phyloP scores from a whole-genome alignment of 2,888 invertebrate genomes.

The Phyllotreta striolata region DNA sequence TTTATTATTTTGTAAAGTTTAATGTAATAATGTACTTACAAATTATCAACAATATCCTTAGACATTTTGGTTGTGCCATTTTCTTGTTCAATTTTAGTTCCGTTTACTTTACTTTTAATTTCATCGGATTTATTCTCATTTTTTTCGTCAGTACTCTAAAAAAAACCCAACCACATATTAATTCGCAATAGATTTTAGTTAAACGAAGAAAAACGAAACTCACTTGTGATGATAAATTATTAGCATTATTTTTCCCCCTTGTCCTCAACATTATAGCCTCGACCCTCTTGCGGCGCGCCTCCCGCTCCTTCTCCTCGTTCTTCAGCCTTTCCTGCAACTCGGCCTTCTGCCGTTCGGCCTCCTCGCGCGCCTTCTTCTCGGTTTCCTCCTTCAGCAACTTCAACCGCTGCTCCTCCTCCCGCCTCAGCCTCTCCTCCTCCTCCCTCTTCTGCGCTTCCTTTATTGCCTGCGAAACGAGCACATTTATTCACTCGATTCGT shows the following conservation, averaged over 20 bases:
- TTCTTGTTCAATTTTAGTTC: slow-evolving; percentile 54
- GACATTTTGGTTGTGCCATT: slow-evolving; percentile 54
- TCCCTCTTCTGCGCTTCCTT: slow-evolving; percentile 78
- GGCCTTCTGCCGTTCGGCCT: slow-evolving; percentile 82
- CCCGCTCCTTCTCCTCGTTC: slow-evolving; percentile 88
- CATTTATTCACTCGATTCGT: slow-evolving; percentile 5
- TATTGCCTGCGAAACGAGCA: slow-evolving; percentile 62
- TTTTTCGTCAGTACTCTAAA: slow-evolving; percentile 54
- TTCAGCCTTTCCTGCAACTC: slow-evolving; percentile 85
- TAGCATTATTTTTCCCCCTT: slow-evolving; percentile 64
- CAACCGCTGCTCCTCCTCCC: slow-evolving; percentile 71
- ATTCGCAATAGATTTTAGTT: background rate
- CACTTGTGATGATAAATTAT: slow-evolving; percentile 50
- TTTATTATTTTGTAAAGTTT: slow-evolving; percentile 7
- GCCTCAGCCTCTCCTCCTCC: slow-evolving; percentile 77
- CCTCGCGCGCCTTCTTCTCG: slow-evolving; percentile 82
- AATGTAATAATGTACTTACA: slow-evolving; percentile 53
- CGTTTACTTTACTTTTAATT: slow-evolving; percentile 53
- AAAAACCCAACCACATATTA: slow-evolving; percentile 29
- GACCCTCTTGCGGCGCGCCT: slow-evolving; percentile 87
- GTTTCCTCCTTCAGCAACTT: slow-evolving; percentile 78
- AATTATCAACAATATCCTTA: slow-evolving; percentile 60
- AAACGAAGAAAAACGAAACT: slow-evolving; percentile 16
- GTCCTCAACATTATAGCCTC: slow-evolving; percentile 94
- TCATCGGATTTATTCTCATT: slow-evolving; percentile 55